A percentile compares a stretch with the other conserved stretches of the same genome.
These are phyloP conservation scores for Salmo trutta DNA, from an alignment of 2,797 vertebrate genomes.

Conservation along the genomic window DNA sequence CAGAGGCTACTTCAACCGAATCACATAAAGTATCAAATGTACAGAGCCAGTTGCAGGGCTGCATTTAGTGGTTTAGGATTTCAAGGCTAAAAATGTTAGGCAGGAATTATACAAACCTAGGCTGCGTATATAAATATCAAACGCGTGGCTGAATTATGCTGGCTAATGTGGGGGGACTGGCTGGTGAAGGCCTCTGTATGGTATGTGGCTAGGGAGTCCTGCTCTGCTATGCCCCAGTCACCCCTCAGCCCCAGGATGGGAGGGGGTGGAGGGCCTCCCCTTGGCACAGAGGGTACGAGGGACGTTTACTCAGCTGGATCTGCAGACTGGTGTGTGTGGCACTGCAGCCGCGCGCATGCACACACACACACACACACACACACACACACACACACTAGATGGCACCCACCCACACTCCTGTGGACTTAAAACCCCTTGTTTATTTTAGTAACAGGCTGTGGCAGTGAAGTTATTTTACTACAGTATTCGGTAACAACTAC, in stretches of 20 bases:
- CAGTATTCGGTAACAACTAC: conserved; percentile 74
- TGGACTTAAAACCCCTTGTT: conserved; percentile 60
- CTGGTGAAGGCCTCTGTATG: conserved; percentile 66
- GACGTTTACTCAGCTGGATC: conserved; percentile 82
- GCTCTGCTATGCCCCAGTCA: conserved; percentile 57
- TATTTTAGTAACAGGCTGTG: conserved; percentile 78
- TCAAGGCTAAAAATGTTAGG: conserved; percentile 75
- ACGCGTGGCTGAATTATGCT: conserved; percentile 59
- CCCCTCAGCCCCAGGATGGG: conserved; percentile 54
- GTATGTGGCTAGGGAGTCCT: conserved; percentile 51
- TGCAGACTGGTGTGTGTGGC: conserved; percentile 48
- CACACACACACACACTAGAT: conserved; percentile 30
- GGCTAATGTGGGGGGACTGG: conserved; percentile 49
- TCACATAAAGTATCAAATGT: conserved; percentile 61
- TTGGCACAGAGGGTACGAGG: conserved; percentile 60
- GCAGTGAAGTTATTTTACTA: conserved; percentile 74
- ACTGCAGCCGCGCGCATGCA: neutral
- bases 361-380: conserved; percentile 26
- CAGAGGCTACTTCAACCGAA: conserved; percentile 45
- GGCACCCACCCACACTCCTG: conserved; percentile 45
- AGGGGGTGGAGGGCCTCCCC: conserved; percentile 56
- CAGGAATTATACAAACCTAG: conserved; percentile 69
- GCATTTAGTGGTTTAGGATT: conserved; percentile 74
- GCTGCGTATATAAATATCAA: conserved; percentile 79
- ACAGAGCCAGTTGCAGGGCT: conserved; percentile 50